phyloP scores from a whole-genome alignment of 2,797 vertebrate genomes.

The Meriones psammophilus region DNA sequence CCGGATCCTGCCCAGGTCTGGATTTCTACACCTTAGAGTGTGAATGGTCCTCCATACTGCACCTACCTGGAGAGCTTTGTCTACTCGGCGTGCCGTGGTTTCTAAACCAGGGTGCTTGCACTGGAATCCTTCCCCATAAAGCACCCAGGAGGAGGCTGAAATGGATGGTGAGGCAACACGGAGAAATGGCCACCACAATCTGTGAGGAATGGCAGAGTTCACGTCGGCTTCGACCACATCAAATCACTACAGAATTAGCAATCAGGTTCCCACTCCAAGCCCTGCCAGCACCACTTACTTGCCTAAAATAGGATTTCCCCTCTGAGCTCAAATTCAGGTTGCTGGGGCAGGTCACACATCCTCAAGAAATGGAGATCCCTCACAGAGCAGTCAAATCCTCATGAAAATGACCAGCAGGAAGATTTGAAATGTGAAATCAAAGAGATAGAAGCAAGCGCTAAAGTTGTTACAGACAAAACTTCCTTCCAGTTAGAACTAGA shows the following conservation, averaged over 20 bases:
- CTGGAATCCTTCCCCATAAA: not conserved
- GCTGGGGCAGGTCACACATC: not conserved
- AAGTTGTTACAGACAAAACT: not conserved
- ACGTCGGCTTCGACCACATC: accelerated
- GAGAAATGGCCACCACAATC: not conserved
- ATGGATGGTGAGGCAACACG: not conserved
- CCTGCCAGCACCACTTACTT: not conserved
- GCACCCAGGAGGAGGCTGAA: not conserved
- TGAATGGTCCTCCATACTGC: not conserved
- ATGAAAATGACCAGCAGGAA: not conserved
- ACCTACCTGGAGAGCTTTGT: not conserved
- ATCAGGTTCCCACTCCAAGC: no score
- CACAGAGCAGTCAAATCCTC: not conserved
- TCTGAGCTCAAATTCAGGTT: not conserved
- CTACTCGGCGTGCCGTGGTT: not conserved
- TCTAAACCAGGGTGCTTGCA: not conserved
- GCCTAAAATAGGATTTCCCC: not conserved
- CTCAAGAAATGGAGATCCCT: not conserved
- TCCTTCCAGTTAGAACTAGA: not conserved
- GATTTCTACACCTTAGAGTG: not conserved
- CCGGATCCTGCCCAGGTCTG: not conserved
- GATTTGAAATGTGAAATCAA: not conserved
- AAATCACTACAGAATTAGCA: not conserved
- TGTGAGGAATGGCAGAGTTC: not conserved
- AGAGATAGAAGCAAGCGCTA: not conserved